Conservation (phyloP, 2,888 invertebrate genomes). For the Gortyna flavago region DNA sequence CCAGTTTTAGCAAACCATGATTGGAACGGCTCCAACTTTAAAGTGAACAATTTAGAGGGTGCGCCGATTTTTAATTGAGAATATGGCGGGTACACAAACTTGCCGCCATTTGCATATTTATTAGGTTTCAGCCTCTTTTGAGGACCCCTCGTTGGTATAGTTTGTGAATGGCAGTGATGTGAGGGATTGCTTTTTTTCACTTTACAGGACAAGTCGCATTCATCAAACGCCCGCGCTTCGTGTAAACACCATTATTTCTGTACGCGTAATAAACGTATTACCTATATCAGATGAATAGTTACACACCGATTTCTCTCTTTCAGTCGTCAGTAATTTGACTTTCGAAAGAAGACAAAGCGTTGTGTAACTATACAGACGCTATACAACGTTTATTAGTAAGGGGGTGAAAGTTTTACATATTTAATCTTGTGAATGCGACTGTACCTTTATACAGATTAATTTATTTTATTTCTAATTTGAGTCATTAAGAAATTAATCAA, state of each 20-base stretch:
- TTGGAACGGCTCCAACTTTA: constrained; percentile 26
- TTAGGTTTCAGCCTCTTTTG: constrained; percentile 34
- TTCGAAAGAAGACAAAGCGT: too few species aligned
- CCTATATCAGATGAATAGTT: too few species aligned
- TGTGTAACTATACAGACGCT: too few species aligned
- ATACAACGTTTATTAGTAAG: too few species aligned
- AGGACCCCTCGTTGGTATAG: background rate
- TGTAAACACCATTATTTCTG: background rate
- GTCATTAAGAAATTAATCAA: background rate
- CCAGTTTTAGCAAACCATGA: constrained; percentile 13
- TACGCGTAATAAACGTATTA: too few species aligned
- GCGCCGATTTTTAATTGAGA: constrained; percentile 57
- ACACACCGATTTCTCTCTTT: too few species aligned
- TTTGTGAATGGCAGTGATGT: background rate
- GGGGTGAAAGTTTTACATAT: background rate
- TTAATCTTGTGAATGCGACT: too few species aligned
- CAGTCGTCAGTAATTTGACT: too few species aligned
- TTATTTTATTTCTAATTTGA: background rate
- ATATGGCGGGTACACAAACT: constrained; percentile 42
- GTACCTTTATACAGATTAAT: too few species aligned
- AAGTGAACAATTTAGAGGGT: constrained; percentile 38
- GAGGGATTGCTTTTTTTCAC: background rate
- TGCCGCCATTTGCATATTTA: constrained; percentile 59
- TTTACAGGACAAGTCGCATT: background rate
- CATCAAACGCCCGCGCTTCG: constrained; percentile 5